Base-by-base conservation (phyloP, 2,888 invertebrate species). In the Hypolimnas misippus region DNA sequence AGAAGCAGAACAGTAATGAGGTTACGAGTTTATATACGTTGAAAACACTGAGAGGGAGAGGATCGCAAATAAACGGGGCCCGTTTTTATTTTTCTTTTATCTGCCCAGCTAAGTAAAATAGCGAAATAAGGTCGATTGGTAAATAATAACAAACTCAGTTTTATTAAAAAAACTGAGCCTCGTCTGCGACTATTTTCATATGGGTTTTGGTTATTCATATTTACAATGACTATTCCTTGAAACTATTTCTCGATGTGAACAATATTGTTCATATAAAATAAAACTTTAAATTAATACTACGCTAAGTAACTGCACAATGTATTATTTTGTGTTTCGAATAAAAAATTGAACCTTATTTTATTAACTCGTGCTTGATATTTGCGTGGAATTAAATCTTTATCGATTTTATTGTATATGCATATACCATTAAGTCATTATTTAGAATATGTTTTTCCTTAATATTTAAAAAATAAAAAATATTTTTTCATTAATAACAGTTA, bases 11-110 rank as follows among this genome's bases (percentile, higher is more conserved):
- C 53, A 63, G 65, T 66, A 66, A 66, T 63, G 65, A 66, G 65
- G 65, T 66, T 66, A 66, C 59, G 52, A 62, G 62, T 65, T 65
- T 65, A 65, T 65, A 62, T 58, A 55, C 62, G 58, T 56, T 66
- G 56, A 66, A 65, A 66, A 66, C 58, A 59, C 49, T 46, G 52
- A 66, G 50, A 55, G 25, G n/a, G 58, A 53, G 59, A 62, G 65
- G 59, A 63, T 57, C 40, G 56, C 55, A 53, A 63, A 66, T 63
- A 62, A 66, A 66, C 65, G 31, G 49, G 29, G 56, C 52, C 46
- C 49, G 53, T 66, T 66, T 66, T 59, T 66, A 66, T 63, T 66
- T 65, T 59, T 55, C 56, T 66, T 57, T 59, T 66, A 59, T 66
- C 56, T 60, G 46, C 51, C 40, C 59, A 38, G 19, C 65, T 59